These are phyloP conservation scores for Scatophagus argus DNA, from an alignment of 2,113 vertebrate genomes.

Conservation along the genomic window DNA sequence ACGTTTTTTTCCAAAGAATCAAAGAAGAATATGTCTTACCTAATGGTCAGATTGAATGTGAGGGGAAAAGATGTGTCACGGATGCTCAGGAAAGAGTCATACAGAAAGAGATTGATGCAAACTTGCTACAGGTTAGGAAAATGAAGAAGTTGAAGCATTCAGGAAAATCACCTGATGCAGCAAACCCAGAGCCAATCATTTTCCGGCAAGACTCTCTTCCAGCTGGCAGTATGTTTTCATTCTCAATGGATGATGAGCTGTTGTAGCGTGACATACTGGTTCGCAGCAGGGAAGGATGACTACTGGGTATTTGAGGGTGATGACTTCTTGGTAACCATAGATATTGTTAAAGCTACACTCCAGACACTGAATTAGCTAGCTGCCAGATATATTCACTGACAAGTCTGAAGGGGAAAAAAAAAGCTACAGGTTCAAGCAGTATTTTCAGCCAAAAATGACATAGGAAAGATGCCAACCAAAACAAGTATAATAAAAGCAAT, in stretches of 20 bases:
- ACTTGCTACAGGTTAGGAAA: constrained; percentile 26
- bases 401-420: no score
- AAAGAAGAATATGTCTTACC: constrained; percentile 36
- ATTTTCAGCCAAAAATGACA: no score
- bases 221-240: constrained; percentile 27
- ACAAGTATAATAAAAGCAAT: not conserved
- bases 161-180: constrained; percentile 32
- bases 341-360: constrained; percentile 8
- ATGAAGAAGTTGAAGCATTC: constrained; percentile 36
- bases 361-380: not conserved
- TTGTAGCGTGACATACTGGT: constrained; percentile 15
- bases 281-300: constrained; percentile 16
- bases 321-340: constrained; percentile 15
- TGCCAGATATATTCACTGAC: not conserved
- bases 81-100: constrained; percentile 26
- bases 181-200: constrained; percentile 30
- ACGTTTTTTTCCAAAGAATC: constrained; percentile 43
- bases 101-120: constrained; percentile 34
- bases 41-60: constrained; percentile 24
- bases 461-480: not conserved
- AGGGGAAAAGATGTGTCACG: constrained; percentile 24
- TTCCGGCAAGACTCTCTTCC: constrained; percentile 6
- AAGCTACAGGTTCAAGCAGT: no score
- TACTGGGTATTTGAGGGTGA: constrained; percentile 24
- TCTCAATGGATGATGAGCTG: constrained; percentile 51